Base-by-base conservation (phyloP, 2,888 invertebrate species). In the Xestia rhomboidea region DNA sequence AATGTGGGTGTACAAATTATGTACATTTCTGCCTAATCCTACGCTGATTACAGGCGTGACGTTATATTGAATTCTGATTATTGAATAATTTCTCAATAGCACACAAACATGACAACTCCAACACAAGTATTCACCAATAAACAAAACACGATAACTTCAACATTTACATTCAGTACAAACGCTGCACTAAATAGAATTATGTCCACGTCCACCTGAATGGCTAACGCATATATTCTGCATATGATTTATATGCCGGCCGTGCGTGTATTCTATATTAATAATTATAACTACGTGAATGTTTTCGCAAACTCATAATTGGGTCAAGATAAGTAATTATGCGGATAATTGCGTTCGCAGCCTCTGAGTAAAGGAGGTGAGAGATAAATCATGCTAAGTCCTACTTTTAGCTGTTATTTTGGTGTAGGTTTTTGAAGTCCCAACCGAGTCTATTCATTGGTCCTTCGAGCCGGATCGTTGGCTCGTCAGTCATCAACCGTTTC, bases 211-310 rank as follows among this genome's bases (percentile, higher is more conserved):
- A 79, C 51, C 67, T 84, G 82, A 84, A 87, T 84, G 83, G 81
- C 81, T 81, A 79, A 76, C 77, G 82, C 89, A 92, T 93, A 90
- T 90, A 93, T 93, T 90, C 89, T 90, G 89, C 89, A 87, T 91
- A 92, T 93, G 93, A 93, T 93, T 93, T 92, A 93, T 92, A 84
- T 77, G 74, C 68, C 70, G 73, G 71, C 63, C 63, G 69, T 76
- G 68, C 83, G 77, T 87, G 83, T 87, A 88, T 73, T 75, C 73
- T 77, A 73, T 83, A 90, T 89, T 89, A 88, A 87, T 86, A 85
- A 83, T 79, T 89, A 87, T 86, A 84, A 77, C 69, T 79, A 78
- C 79, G 77, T 81, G 83, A 76, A 76, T 83, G 79, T 88, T 86
- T 84, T 89, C 81, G 79, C 85, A 46, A 81, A 85, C 68, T 81